Evolutionary conservation across 2,888 invertebrate genomes (phyloP), one percentile per base, ranked within the genome.

Genomic region (Balanococcus diminutus): DNA sequence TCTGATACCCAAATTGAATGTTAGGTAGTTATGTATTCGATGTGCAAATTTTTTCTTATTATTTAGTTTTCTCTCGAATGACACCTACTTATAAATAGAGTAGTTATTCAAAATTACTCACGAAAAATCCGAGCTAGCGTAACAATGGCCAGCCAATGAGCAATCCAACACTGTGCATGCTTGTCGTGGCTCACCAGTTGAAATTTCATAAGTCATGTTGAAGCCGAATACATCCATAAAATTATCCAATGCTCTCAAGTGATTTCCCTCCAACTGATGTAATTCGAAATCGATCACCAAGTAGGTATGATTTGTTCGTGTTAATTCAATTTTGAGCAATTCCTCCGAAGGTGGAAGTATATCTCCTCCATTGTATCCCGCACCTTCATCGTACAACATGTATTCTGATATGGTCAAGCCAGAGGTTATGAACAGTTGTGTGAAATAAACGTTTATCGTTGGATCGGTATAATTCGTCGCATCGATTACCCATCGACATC

Each of bases 181-280:
- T 81, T 88, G 87, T 6, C 88, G 87, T 25, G 90, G 91, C 4
- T 91, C 90, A n/a, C 92, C 90, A 84, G 25, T 36, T n/a, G 87
- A 84, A 88, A 96, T 94, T 89, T 96, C 96, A 90, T 97, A 97
- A 32, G 97, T 97, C 88, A 97, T 93, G 91, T 98, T 97, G 91
- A 98, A 97, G 16, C 97, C 97, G 89, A 95, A 96, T 61, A 96
- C 96, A 87, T 96, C 94, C 87, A 97, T 91, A 39, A 97, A 92
- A 86, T 94, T 93, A 89, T 95, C 93, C 87, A 96, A 91, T 0
- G 96, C 96, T 5, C 97, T 91, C 86, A 97, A 91, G 90, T 97
- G 96, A 39, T 95, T 94, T 9, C 95, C 95, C 89, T 96, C 95
- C 87, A 94, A 91, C 31, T 93, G 91, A 88, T 93, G 92, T 88